Evolutionary conservation across 2,113 vertebrate genomes (phyloP).

Genomic region (Himantopus leucocephalus): DNA sequence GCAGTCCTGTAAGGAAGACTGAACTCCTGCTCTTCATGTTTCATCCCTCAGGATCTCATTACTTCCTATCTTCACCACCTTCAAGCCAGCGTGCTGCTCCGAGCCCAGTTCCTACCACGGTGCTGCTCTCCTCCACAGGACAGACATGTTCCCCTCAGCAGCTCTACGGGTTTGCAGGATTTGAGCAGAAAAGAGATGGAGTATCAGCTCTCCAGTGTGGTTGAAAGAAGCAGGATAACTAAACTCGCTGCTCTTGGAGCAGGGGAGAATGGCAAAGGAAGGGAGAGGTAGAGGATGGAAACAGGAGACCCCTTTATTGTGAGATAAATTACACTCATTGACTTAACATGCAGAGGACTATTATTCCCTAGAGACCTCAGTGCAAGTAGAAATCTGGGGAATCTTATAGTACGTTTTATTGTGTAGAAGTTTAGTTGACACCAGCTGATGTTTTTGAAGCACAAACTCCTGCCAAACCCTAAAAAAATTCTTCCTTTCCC

Average conservation of each 20-base stretch:
- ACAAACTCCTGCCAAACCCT: neutral
- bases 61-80: neutral
- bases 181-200: neutral
- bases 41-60: neutral
- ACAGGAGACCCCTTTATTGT: neutral
- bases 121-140: neutral
- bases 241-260: neutral
- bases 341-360: neutral
- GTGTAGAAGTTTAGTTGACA: neutral
- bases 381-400: neutral
- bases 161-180: rapidly evolving
- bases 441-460: neutral
- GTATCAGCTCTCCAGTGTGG: neutral
- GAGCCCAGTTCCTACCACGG: neutral
- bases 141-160: neutral
- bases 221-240: neutral
- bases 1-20: neutral
- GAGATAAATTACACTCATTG: neutral
- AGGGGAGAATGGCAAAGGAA: neutral
- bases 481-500: neutral
- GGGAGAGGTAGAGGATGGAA: neutral
- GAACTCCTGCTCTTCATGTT: neutral
- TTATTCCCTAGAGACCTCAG: neutral
- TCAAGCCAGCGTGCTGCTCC: rapidly evolving
- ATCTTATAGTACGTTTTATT: neutral